A percentile compares a stretch with the other conserved stretches of the same genome.
phyloP scores from a whole-genome alignment of 1,140 invertebrate species.

The Orchestia grillus region DNA sequence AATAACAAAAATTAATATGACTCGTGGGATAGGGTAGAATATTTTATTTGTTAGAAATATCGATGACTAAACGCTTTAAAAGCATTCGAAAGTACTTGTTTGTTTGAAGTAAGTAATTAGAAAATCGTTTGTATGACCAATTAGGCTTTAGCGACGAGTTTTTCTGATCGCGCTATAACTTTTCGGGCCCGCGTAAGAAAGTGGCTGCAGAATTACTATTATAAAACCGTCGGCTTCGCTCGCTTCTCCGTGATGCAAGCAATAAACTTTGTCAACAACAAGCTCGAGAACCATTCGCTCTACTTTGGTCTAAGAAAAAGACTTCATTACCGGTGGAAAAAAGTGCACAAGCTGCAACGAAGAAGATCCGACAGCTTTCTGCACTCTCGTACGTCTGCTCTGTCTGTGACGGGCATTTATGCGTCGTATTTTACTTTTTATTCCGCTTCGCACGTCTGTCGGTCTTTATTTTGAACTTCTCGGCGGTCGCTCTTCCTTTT shows the following conservation, averaged over 20 bases:
- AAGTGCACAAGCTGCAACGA: neutral
- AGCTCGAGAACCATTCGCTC: neutral
- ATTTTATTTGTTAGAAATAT: neutral
- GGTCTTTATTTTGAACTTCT: conserved; percentile 46
- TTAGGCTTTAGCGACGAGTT: neutral
- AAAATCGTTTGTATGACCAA: neutral
- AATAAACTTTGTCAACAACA: conserved; percentile 2
- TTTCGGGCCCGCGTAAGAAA: neutral
- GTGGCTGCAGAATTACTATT: neutral
- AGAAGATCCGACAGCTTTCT: neutral
- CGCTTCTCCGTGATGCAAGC: neutral
- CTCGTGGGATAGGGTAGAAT: neutral
- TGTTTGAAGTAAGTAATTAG: neutral
- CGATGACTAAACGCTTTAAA: neutral
- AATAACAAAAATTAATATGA: neutral
- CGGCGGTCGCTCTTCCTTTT: neutral
- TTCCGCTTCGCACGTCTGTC: conserved; percentile 24
- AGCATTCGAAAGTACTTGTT: neutral
- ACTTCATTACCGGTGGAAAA: neutral
- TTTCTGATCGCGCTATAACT: neutral
- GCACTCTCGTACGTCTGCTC: conserved; percentile 11
- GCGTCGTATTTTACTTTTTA: conserved; percentile 22
- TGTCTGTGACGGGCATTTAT: neutral
- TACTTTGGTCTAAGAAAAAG: neutral
- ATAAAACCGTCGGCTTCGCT: neutral